Conservation (phyloP, 2,113 vertebrate species). For the Microcebus murinus region DNA sequence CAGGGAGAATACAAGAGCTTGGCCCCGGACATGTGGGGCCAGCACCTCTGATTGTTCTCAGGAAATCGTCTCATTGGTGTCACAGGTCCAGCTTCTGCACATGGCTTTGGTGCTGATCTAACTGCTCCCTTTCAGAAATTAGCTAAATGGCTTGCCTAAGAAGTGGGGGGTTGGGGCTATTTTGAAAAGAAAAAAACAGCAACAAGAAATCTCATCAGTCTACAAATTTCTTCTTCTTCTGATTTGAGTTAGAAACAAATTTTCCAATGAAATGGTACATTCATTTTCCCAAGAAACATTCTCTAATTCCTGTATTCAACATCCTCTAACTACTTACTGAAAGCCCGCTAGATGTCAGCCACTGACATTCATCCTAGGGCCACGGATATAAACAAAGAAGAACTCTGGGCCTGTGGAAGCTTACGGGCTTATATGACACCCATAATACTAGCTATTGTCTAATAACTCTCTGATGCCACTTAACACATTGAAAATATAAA, state of each 20-base stretch:
- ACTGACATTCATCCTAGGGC: neutral
- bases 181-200: neutral
- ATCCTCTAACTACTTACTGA: neutral
- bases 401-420: neutral
- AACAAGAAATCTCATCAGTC: neutral
- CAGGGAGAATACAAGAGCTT: rapidly evolving
- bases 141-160: neutral
- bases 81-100: neutral
- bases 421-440: neutral
- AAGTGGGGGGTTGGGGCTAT: neutral
- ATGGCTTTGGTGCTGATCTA: neutral
- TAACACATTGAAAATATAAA: neutral
- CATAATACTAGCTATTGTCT: neutral
- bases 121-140: neutral
- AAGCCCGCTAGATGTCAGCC: neutral
- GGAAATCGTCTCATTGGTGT: neutral
- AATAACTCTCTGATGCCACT: neutral
- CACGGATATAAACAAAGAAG: neutral
- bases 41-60: neutral
- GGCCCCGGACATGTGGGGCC: neutral
- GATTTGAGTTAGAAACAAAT: neutral
- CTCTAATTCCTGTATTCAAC: neutral
- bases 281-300: neutral
- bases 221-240: neutral
- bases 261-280: neutral